These are phyloP conservation scores for Microcebus tavaratra DNA, from an alignment of 2,113 vertebrate species.

Conservation along the genomic window DNA sequence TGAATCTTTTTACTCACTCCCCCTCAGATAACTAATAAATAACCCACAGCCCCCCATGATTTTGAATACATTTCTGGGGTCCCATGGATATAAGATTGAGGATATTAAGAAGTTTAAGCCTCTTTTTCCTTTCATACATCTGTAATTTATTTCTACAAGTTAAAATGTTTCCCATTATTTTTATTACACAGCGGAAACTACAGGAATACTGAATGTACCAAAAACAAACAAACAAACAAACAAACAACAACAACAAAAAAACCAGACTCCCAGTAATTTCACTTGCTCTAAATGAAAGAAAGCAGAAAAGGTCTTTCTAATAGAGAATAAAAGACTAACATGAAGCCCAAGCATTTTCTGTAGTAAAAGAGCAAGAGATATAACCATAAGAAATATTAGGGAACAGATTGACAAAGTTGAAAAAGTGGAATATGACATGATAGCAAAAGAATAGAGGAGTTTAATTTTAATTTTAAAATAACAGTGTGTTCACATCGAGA, in stretches of 20 bases:
- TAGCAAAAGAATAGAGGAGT: background rate
- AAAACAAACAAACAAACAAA: background rate
- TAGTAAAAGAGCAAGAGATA: background rate
- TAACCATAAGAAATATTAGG: background rate
- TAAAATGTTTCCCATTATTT: background rate
- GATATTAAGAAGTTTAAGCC: background rate
- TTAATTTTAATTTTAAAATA: constrained; percentile 30
- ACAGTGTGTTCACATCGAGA: background rate
- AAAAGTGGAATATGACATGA: background rate
- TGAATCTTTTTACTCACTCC: background rate
- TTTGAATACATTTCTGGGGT: background rate
- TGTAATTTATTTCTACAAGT: background rate
- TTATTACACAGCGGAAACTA: background rate
- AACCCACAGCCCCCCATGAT: background rate
- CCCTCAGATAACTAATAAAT: background rate
- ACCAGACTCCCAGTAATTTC: background rate
- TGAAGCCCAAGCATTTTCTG: background rate
- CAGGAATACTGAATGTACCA: background rate
- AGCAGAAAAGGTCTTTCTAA: background rate
- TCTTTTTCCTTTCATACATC: background rate
- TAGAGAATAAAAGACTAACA: background rate
- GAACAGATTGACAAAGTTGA: background rate
- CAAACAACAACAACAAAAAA: background rate
- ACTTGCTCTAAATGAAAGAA: background rate
- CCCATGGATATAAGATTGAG: background rate